These are phyloP conservation scores for Minunthozetes semirufus DNA, from an alignment of 2,888 invertebrate species.

Conservation along the genomic window DNA sequence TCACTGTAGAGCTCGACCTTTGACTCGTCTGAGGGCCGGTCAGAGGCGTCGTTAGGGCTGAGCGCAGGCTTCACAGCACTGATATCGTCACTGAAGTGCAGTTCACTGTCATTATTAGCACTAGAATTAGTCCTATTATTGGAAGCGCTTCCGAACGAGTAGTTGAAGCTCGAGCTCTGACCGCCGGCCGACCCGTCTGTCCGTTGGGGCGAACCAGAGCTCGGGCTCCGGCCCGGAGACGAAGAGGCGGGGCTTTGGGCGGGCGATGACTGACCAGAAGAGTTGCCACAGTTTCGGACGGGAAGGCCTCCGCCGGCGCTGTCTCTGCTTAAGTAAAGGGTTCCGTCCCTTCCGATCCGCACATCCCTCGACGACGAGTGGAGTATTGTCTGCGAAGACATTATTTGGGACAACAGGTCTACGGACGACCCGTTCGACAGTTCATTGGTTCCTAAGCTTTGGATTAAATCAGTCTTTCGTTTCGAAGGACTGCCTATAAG, in stretches of 20 bases:
- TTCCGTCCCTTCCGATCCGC: slow-evolving; percentile 23
- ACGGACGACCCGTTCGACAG: neutral
- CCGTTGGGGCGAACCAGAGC: slow-evolving; percentile 1
- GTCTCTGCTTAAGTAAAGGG: neutral
- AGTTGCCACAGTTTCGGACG: neutral
- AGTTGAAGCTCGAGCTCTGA: neutral
- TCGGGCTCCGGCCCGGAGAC: neutral
- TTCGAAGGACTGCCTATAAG: neutral
- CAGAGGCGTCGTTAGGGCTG: neutral
- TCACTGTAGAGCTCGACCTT: slow-evolving; percentile 60
- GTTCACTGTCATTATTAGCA: neutral
- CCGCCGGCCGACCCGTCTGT: neutral
- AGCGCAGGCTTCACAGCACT: slow-evolving; percentile 29
- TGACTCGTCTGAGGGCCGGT: slow-evolving; percentile 40
- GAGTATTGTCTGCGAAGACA: slow-evolving; percentile 31
- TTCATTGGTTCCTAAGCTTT: neutral
- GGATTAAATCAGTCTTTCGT: neutral
- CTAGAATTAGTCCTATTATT: neutral
- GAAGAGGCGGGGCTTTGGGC: neutral
- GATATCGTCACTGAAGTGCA: neutral
- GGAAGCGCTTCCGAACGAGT: neutral
- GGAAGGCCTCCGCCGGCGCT: neutral
- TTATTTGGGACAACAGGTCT: slow-evolving; percentile 24
- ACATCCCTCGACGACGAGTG: slow-evolving; percentile 32
- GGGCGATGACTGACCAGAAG: slow-evolving; percentile 4